Evolutionary conservation across 2,888 invertebrate species (phyloP).

Genomic region (Drosophila vallismaia): DNA sequence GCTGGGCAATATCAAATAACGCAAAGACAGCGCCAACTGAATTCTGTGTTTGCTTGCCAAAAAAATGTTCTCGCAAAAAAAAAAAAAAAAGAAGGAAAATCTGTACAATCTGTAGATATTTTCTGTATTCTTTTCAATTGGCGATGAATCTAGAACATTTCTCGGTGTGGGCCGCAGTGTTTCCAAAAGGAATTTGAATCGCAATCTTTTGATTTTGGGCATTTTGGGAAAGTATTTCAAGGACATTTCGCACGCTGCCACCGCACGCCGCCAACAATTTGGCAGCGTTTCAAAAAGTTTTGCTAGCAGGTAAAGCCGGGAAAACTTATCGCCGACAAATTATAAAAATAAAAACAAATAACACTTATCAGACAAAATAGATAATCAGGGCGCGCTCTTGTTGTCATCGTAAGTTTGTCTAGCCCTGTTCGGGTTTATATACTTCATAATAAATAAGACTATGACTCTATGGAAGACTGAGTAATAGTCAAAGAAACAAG

Average conservation of each 20-base stretch:
- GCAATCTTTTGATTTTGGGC: conserved; percentile 40
- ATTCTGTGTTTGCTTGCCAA: conserved; percentile 55
- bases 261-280: conserved; percentile 39
- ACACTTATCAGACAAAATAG: conserved; percentile 64
- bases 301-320: conserved; percentile 55
- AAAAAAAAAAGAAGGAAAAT: conserved; percentile 18
- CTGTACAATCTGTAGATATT: not conserved
- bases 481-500: conserved; percentile 55
- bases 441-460: conserved; percentile 55
- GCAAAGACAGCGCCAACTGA: conserved; percentile 47
- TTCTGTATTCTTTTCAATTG: conserved; percentile 28
- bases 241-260: conserved; percentile 47
- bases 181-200: conserved; percentile 53
- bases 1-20: conserved; percentile 70
- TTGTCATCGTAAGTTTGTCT: conserved; percentile 24
- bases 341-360: conserved; percentile 25
- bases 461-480: conserved; percentile 48
- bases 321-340: conserved; percentile 26
- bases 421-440: conserved; percentile 21
- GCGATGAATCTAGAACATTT: conserved; percentile 53
- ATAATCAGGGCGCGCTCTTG: conserved; percentile 24
- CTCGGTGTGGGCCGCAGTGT: conserved; percentile 51
- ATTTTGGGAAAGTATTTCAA: conserved; percentile 70
- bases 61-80: conserved; percentile 52
- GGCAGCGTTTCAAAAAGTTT: conserved; percentile 61